Evolutionary conservation across 2,888 invertebrate genomes (phyloP).

Genomic region (Griposia aprilina): DNA sequence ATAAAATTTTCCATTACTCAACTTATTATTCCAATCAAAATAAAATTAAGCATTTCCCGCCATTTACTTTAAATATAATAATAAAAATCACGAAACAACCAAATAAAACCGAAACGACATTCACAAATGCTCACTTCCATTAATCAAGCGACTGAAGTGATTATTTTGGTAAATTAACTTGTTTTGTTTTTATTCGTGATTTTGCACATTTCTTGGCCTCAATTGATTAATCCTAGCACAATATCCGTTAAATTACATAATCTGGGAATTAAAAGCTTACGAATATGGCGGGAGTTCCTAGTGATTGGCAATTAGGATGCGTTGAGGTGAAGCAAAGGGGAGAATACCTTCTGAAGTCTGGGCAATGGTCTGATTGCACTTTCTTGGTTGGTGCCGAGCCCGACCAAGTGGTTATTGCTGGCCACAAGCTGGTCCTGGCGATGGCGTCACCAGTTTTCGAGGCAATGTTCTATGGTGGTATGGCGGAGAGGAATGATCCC

Average conservation of each 20-base stretch:
- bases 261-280: not conserved
- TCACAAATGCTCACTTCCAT: slow-evolving; percentile 32
- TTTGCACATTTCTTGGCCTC: slow-evolving; percentile 30
- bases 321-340: slow-evolving; percentile 94
- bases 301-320: slow-evolving; percentile 95
- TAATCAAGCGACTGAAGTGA: slow-evolving; percentile 33
- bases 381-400: slow-evolving; percentile 95
- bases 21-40: not conserved
- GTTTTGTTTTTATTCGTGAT: slow-evolving; percentile 53
- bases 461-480: slow-evolving; percentile 96
- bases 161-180: slow-evolving; percentile 60
- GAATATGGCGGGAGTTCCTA: slow-evolving; percentile 89
- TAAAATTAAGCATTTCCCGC: too few relatives aligned
- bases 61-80: not conserved
- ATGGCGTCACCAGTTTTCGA: slow-evolving; percentile 97
- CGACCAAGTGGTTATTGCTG: slow-evolving; percentile 93
- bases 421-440: slow-evolving; percentile 95
- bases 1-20: not conserved
- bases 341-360: slow-evolving; percentile 93
- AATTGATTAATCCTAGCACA: slow-evolving; percentile 28
- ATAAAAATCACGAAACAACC: not conserved
- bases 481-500: slow-evolving; percentile 94
- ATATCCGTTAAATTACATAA: slow-evolving; percentile 25
- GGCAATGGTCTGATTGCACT: slow-evolving; percentile 95
- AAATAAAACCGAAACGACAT: slow-evolving; percentile 1